Percentiles rank a stretch among this genome's conserved stretches.
Conservation (phyloP, 1,140 invertebrate genomes). For the Adoxophyes honmai region DNA sequence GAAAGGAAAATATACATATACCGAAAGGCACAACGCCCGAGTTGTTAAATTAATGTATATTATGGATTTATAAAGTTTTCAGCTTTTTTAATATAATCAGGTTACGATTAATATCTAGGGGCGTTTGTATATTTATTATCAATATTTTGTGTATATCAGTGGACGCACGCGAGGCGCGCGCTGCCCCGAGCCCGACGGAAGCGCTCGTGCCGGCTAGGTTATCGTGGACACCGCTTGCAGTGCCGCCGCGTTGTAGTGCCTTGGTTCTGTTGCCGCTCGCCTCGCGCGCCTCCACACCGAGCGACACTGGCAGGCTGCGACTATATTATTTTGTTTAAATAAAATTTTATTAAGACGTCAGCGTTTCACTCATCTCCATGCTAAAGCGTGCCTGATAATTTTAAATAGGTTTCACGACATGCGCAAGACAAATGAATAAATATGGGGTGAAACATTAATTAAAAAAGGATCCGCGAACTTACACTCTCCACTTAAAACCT, state of each 20-base stretch:
- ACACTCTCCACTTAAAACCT: too few relatives aligned
- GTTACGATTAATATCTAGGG: slow-evolving; percentile 46
- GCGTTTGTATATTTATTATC: slow-evolving; percentile 60
- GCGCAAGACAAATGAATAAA: too few relatives aligned
- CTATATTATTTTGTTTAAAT: slow-evolving; percentile 72
- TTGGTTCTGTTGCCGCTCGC: slow-evolving; percentile 24
- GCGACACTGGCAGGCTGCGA: slow-evolving; percentile 43
- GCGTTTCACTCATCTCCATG: slow-evolving; percentile 6
- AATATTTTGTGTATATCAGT: slow-evolving; percentile 68
- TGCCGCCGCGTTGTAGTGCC: slow-evolving; percentile 35
- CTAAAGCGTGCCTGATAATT: too few relatives aligned
- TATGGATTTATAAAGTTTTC: slow-evolving; percentile 62
- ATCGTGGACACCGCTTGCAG: background rate
- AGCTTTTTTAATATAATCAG: slow-evolving; percentile 69
- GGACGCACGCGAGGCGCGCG: slow-evolving; percentile 46
- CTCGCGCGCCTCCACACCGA: slow-evolving; percentile 32
- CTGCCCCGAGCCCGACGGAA: slow-evolving; percentile 34
- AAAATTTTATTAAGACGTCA: slow-evolving; percentile 60
- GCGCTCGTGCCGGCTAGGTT: background rate
- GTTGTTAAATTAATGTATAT: slow-evolving; percentile 60
- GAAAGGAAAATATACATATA: slow-evolving; percentile 28
- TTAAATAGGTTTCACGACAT: too few relatives aligned
- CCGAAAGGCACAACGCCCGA: slow-evolving; percentile 37
- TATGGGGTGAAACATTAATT: too few relatives aligned
- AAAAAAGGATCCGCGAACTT: too few relatives aligned